phyloP scores from a whole-genome alignment of 2,113 vertebrate genomes.

The Gobio gobio region DNA sequence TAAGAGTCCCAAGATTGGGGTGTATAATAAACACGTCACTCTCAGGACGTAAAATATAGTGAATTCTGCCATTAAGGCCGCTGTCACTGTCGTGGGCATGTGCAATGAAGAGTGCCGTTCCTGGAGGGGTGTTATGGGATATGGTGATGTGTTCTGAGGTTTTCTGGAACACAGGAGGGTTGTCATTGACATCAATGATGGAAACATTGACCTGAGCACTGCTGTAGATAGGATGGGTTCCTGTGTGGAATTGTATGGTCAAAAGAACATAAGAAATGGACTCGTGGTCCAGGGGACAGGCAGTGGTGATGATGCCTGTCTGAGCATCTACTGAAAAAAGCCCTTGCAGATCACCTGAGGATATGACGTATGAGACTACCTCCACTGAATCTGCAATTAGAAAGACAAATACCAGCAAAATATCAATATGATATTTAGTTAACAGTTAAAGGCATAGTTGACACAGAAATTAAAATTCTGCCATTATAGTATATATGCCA shows the following conservation, averaged over 20 bases:
- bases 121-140: conserved; percentile 73
- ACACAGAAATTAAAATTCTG: background rate
- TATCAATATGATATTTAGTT: background rate
- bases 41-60: conserved; percentile 74
- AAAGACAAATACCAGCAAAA: background rate
- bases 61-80: conserved; percentile 79
- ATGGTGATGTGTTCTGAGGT: conserved; percentile 73
- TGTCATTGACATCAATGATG: conserved; percentile 87
- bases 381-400: conserved; percentile 77
- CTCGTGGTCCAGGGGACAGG: conserved; percentile 83
- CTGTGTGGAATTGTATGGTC: conserved; percentile 80
- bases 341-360: conserved; percentile 83
- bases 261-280: conserved; percentile 77
- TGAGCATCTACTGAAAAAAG: conserved; percentile 81
- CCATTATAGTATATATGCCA: background rate
- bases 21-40: conserved; percentile 77
- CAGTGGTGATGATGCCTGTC: conserved; percentile 82
- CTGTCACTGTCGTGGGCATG: conserved; percentile 88
- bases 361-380: conserved; percentile 83
- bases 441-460: background rate
- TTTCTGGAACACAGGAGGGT: conserved; percentile 78
- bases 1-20: conserved; percentile 75
- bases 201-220: conserved; percentile 85
- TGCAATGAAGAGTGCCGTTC: conserved; percentile 85
- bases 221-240: conserved; percentile 74